Conservation (phyloP, 2,797 vertebrate species). For the Enoplosus armatus region DNA sequence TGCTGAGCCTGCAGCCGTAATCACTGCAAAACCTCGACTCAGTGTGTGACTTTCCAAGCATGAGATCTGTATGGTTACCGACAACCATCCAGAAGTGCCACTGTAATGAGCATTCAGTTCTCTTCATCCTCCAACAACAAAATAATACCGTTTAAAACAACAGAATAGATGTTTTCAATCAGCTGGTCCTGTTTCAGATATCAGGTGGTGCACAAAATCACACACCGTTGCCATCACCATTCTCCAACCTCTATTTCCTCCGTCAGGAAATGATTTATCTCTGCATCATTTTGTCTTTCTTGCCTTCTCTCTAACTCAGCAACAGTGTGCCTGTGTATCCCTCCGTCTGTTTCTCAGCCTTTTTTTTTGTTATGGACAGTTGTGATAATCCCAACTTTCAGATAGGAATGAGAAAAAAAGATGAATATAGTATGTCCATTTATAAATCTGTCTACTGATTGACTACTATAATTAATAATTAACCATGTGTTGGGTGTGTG, state of each 20-base stretch:
- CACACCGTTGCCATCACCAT: not conserved
- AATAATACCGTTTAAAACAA: not conserved
- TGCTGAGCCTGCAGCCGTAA: slow-evolving; percentile 8
- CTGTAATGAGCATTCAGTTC: slow-evolving; percentile 1
- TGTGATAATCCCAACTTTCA: not conserved
- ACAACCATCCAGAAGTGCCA: not conserved
- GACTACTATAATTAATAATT: not conserved
- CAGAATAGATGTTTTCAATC: not conserved
- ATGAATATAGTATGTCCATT: not conserved
- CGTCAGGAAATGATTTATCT: slow-evolving; percentile 46
- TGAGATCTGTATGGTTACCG: slow-evolving; percentile 15
- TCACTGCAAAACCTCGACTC: not conserved
- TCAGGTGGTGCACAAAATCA: not conserved
- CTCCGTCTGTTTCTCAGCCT: slow-evolving; percentile 3
- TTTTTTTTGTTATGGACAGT: not conserved
- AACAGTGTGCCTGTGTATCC: not conserved
- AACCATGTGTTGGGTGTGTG: not conserved
- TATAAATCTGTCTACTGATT: not conserved
- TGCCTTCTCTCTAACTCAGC: slow-evolving; percentile 7
- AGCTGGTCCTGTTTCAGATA: not conserved
- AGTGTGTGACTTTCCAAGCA: slow-evolving; percentile 9
- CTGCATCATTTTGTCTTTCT: slow-evolving; percentile 14
- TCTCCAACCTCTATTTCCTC: slow-evolving; percentile 35
- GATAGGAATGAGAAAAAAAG: not conserved
- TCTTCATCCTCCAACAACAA: not conserved